phyloP scores from a whole-genome alignment of 2,113 vertebrate genomes.

The Salvelinus sp. region DNA sequence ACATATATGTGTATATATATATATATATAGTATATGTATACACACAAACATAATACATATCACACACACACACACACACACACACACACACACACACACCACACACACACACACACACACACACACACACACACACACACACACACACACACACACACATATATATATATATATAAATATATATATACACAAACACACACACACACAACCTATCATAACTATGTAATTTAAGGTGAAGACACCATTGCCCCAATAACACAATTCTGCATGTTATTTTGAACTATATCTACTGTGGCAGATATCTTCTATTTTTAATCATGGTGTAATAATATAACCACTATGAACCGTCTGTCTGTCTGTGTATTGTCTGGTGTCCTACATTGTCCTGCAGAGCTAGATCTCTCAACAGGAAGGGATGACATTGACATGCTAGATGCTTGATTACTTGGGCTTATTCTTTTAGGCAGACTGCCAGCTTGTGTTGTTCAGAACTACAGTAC shows the following conservation, averaged over 20 bases:
- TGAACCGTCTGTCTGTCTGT: no score
- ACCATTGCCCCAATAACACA: not conserved
- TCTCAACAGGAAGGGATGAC: slow-evolving; percentile 52
- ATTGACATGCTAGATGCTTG: slow-evolving; percentile 23
- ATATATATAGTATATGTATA: no score
- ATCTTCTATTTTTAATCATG: not conserved
- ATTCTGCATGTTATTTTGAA: slow-evolving; percentile 1
- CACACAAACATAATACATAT: no score
- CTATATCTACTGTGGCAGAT: not conserved
- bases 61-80: no score
- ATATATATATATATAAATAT: no score
- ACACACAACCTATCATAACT: no score
- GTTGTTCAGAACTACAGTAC: slow-evolving; percentile 10
- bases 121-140: no score
- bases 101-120: no score
- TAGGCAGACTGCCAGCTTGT: slow-evolving; percentile 59
- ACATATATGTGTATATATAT: no score
- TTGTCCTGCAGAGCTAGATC: slow-evolving; percentile 31
- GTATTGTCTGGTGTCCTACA: slow-evolving; percentile 18
- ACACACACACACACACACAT: no score
- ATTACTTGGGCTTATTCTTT: slow-evolving; percentile 42
- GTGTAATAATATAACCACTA: not conserved
- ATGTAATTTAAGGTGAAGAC: not conserved
- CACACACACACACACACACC: no score
- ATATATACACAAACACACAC: no score